Conservation (phyloP, 2,113 vertebrate species). For the Forbesichthys agassizii region DNA sequence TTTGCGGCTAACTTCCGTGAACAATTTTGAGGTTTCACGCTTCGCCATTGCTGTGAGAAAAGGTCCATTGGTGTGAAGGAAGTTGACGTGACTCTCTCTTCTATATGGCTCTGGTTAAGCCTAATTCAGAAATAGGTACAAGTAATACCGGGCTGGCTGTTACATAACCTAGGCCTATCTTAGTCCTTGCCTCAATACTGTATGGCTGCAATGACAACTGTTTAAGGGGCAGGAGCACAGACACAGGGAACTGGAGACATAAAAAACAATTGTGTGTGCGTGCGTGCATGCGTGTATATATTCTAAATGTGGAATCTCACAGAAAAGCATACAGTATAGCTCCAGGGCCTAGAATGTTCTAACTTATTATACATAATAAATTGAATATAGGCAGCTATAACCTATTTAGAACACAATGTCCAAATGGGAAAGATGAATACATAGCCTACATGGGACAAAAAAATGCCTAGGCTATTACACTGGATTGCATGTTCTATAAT, state of each 20-base stretch:
- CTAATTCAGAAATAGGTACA: constrained; percentile 24
- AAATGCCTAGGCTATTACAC: constrained; percentile 23
- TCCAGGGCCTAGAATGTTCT: constrained; percentile 37
- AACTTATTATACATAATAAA: constrained; percentile 30
- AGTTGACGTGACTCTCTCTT: no score
- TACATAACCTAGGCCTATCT: no score
- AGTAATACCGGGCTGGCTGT: constrained; percentile 16
- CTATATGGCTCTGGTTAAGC: constrained; percentile 1
- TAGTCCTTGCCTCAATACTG: background rate
- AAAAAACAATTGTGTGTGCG: background rate
- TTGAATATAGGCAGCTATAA: constrained; percentile 4
- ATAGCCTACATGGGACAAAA: background rate
- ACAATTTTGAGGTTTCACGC: no score
- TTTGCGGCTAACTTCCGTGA: no score
- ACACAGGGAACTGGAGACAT: background rate
- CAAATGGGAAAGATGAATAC: background rate
- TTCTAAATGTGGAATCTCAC: constrained; percentile 29
- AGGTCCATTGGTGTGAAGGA: no score
- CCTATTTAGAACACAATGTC: constrained; percentile 2
- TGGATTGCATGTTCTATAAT: constrained; percentile 25
- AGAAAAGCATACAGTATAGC: constrained; percentile 16
- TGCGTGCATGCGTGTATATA: constrained; percentile 2
- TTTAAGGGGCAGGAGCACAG: background rate
- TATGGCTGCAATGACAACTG: constrained; percentile 33
- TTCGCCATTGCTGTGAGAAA: no score